phyloP scores from a whole-genome alignment of 2,113 vertebrate species.

The Podocnemis expansa region DNA sequence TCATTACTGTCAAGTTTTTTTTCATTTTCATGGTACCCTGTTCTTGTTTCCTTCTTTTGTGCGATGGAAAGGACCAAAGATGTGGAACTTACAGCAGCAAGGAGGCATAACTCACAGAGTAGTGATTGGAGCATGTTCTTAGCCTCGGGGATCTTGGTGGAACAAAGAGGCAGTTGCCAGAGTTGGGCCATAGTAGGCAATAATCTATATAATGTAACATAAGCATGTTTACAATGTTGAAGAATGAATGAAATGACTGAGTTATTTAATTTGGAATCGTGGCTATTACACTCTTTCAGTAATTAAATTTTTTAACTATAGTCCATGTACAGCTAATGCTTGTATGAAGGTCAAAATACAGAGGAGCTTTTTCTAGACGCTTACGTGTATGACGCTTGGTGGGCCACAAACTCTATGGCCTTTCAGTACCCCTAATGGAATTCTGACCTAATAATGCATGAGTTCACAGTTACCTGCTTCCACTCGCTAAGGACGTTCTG shows the following conservation, averaged over 20 bases:
- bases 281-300: not conserved
- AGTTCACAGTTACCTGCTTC: not conserved
- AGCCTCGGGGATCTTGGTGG: not conserved
- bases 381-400: not conserved
- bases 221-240: not conserved
- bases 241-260: not conserved
- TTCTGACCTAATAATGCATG: not conserved
- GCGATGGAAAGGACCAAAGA: not conserved
- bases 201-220: not conserved
- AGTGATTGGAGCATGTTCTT: rapidly evolving
- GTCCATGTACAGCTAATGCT: not conserved
- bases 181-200: not conserved
- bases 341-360: not conserved
- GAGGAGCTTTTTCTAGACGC: not conserved
- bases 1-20: not conserved
- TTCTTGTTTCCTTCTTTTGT: not conserved
- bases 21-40: not conserved
- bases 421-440: not conserved
- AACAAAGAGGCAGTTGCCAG: not conserved
- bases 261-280: not conserved
- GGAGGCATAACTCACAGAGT: not conserved
- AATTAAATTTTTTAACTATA: not conserved
- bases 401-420: not conserved
- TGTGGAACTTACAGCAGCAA: not conserved
- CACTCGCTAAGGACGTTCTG: not conserved